phyloP scores from a whole-genome alignment of 2,113 vertebrate genomes.

The Perca fluviatilis region DNA sequence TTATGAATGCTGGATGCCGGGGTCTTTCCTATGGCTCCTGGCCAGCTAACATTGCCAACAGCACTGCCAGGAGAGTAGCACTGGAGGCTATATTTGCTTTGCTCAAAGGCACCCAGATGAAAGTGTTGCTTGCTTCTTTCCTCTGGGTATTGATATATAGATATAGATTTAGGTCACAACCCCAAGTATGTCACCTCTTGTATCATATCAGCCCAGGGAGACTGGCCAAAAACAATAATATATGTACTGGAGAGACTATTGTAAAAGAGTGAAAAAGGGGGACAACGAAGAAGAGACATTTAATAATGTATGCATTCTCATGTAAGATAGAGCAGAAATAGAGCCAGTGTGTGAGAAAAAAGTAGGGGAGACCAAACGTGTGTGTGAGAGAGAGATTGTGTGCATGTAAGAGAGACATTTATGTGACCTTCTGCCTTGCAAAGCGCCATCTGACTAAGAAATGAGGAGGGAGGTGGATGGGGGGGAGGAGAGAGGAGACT shows the following conservation, averaged over 20 bases:
- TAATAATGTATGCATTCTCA: conserved; percentile 69
- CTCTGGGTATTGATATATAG: not conserved
- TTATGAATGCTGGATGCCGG: not conserved
- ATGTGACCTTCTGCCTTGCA: conserved; percentile 80
- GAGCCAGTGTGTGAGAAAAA: conserved; percentile 18
- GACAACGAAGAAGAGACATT: conserved; percentile 25
- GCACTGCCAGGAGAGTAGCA: not conserved
- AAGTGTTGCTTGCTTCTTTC: conserved; percentile 1
- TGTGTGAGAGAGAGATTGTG: conserved; percentile 38
- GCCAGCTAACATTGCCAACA: not conserved
- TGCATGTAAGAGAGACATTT: conserved; percentile 75
- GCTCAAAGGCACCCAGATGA: conserved; percentile 21
- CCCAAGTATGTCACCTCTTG: conserved; percentile 45
- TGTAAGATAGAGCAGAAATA: conserved; percentile 48
- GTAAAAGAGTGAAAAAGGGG: not conserved
- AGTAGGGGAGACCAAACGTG: conserved; percentile 17
- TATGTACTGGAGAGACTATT: conserved; percentile 39
- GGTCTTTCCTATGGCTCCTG: not conserved
- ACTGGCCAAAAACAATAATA: conserved; percentile 66
- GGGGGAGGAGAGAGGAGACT: conserved; percentile 72
- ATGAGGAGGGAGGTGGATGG: conserved; percentile 72
- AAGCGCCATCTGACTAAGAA: conserved; percentile 80
- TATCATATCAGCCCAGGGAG: conserved; percentile 35
- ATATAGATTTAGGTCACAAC: conserved; percentile 44
- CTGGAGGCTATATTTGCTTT: not conserved